Evolutionary conservation across 1,140 invertebrate species (phyloP).

Genomic region (Meteorus sp.): DNA sequence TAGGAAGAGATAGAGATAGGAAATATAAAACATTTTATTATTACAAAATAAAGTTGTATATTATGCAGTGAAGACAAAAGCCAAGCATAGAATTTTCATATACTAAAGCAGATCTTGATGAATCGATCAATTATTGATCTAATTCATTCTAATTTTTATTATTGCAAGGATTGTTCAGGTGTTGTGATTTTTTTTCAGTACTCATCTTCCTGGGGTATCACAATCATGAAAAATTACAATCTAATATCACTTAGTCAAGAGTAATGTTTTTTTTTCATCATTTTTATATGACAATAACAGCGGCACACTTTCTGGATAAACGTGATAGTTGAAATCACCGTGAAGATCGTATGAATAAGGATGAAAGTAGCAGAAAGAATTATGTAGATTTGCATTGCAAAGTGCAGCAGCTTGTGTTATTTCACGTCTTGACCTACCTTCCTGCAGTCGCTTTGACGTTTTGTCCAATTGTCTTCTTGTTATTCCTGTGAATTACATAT

Average conservation of each 20-base stretch:
- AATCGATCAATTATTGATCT: no score
- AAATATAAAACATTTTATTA: no score
- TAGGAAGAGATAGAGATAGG: no score
- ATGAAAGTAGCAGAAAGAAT: background rate
- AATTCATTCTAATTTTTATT: no score
- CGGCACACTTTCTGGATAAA: slow-evolving; percentile 26
- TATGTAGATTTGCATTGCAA: slow-evolving; percentile 9
- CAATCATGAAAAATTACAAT: no score
- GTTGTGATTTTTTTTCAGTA: no score
- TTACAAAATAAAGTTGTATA: no score
- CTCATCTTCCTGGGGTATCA: no score
- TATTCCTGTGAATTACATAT: slow-evolving; percentile 23
- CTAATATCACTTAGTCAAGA: background rate
- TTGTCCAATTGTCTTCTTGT: slow-evolving; percentile 1
- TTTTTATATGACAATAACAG: slow-evolving; percentile 14
- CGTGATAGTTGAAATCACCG: background rate
- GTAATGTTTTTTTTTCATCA: background rate
- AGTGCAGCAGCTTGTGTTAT: background rate
- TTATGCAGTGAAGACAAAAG: no score
- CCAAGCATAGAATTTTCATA: no score
- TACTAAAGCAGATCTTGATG: no score
- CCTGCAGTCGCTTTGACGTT: background rate
- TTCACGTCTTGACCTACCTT: slow-evolving; percentile 20
- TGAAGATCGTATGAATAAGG: background rate
- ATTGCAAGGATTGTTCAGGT: no score